phyloP scores from a whole-genome alignment of 2,113 vertebrate species.

The Terrapene triunguis region DNA sequence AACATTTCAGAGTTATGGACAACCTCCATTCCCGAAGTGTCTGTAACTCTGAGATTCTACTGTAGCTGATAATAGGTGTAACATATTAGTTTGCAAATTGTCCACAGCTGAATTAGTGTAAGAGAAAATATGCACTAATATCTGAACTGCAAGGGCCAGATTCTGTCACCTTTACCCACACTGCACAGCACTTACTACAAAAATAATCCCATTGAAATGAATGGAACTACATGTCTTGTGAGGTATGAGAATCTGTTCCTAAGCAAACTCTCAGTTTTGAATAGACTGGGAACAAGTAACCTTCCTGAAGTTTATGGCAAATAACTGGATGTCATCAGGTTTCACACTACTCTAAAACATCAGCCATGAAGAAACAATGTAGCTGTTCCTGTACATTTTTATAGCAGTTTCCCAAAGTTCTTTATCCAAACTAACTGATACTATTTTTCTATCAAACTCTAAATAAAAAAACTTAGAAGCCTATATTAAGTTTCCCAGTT shows the following conservation, averaged over 20 bases:
- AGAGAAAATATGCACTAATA: not conserved
- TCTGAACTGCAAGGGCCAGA: not conserved
- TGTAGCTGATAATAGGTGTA: not conserved
- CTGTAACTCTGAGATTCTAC: no score
- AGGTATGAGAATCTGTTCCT: not conserved
- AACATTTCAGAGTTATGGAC: no score
- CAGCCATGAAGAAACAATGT: not conserved
- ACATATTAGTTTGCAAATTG: constrained; percentile 3
- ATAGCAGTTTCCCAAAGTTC: not conserved
- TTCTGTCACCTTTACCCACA: no score
- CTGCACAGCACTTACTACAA: no score
- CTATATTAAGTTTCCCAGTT: not conserved
- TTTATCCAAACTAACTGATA: not conserved
- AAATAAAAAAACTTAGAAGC: not conserved
- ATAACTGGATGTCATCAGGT: not conserved
- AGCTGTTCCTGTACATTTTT: not conserved
- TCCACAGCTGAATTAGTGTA: not conserved
- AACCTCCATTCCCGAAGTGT: no score
- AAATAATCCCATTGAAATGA: no score
- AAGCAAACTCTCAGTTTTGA: not conserved
- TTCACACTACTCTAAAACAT: not conserved
- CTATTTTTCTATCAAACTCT: not conserved
- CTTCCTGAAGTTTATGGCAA: not conserved
- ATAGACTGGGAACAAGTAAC: not conserved
- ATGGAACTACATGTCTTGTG: no score